Evolutionary conservation across 2,113 vertebrate species (phyloP).

Genomic region (Athene noctua): DNA sequence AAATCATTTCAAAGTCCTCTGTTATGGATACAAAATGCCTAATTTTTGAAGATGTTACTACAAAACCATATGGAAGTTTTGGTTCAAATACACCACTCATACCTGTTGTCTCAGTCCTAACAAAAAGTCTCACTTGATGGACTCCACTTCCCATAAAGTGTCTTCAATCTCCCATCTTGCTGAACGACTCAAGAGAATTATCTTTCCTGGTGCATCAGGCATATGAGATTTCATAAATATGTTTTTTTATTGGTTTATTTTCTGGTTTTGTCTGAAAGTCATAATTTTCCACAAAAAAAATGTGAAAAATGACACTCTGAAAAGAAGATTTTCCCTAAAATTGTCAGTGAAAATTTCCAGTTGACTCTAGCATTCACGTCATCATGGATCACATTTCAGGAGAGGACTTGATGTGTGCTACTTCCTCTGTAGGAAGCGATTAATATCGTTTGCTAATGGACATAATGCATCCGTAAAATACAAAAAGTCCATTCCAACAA

Average conservation of each 20-base stretch:
- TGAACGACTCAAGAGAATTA: neutral
- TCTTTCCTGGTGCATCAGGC: neutral
- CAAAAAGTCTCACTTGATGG: neutral
- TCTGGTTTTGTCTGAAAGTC: neutral
- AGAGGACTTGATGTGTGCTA: neutral
- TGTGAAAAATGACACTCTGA: neutral
- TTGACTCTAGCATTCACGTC: neutral
- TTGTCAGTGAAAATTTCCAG: neutral
- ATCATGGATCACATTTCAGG: neutral
- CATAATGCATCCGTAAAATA: neutral
- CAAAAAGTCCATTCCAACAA: neutral
- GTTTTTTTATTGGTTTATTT: neutral
- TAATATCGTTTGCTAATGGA: neutral
- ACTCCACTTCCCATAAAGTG: neutral
- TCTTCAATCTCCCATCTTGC: neutral
- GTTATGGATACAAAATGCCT: neutral
- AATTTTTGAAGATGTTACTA: neutral
- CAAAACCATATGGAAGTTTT: neutral
- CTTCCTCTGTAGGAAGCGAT: neutral
- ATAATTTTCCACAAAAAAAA: neutral
- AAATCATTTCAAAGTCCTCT: neutral
- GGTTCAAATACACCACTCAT: neutral
- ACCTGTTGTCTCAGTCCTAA: neutral
- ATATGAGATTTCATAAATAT: neutral
- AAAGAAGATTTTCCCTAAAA: neutral